Evolutionary conservation across 2,888 invertebrate genomes (phyloP).

Genomic region (Amphipyra berbera): DNA sequence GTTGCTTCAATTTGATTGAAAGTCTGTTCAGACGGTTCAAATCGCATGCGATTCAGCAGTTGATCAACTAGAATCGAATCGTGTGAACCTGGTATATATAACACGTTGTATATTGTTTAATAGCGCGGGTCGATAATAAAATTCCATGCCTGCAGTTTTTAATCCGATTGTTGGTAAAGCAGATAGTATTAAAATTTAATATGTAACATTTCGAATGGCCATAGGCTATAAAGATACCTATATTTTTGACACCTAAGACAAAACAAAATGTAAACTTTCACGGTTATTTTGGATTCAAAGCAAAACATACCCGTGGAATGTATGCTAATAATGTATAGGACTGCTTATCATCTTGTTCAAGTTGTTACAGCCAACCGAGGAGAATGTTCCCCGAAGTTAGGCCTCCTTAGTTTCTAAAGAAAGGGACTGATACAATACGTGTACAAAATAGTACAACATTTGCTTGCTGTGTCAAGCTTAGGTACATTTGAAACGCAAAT

Average conservation of each 20-base stretch:
- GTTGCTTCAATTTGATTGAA: too few species aligned
- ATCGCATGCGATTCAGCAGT: too few species aligned
- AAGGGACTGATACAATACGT: conserved; percentile 52
- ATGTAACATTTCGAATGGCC: too few species aligned
- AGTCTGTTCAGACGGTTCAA: too few species aligned
- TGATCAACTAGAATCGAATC: too few species aligned
- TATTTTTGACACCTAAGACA: not conserved
- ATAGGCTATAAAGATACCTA: too few species aligned
- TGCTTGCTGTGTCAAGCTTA: conserved; percentile 46
- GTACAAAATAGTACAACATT: conserved; percentile 59
- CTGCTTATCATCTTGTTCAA: conserved; percentile 35
- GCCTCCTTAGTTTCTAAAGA: conserved; percentile 33
- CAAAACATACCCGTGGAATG: not conserved
- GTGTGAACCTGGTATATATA: too few species aligned
- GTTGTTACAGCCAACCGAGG: conserved; percentile 22
- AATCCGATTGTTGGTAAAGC: too few species aligned
- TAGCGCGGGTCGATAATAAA: too few species aligned
- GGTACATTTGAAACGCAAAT: conserved; percentile 68
- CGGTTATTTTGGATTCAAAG: not conserved
- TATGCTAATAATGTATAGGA: not conserved
- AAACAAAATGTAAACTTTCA: not conserved
- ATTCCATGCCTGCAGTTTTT: too few species aligned
- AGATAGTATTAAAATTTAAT: too few species aligned
- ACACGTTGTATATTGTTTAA: too few species aligned
- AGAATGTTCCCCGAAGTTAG: conserved; percentile 32